Percentiles rank a stretch among this genome's conserved stretches.
Evolutionary conservation across 2,797 vertebrate species (phyloP).

Genomic region (Sylvia borin): DNA sequence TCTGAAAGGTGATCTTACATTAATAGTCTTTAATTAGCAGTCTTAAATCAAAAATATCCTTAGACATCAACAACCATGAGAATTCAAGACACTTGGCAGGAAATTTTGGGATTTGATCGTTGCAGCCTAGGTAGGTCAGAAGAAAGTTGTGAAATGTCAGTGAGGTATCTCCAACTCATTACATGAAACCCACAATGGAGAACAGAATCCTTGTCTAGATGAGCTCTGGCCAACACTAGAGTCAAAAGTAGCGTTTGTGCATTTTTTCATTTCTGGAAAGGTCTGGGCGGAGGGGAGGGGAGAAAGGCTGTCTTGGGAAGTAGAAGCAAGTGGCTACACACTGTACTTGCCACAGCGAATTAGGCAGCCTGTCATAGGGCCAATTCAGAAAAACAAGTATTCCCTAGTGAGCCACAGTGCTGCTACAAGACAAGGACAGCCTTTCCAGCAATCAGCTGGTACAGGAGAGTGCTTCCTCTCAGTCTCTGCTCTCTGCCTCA

Average conservation of each 20-base stretch:
- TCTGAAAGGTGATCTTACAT: background rate
- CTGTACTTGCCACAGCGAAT: background rate
- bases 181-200: background rate
- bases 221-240: background rate
- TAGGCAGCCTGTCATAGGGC: background rate
- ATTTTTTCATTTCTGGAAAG: background rate
- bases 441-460: background rate
- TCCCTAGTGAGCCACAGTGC: background rate
- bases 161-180: accelerated
- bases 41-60: background rate
- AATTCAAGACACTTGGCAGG: background rate
- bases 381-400: background rate
- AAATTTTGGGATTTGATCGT: background rate
- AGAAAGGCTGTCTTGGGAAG: background rate
- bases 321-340: background rate
- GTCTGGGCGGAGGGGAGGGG: background rate
- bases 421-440: background rate
- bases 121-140: background rate
- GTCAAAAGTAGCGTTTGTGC: background rate
- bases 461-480: background rate
- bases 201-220: background rate
- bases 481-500: background rate
- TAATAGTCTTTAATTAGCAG: background rate
- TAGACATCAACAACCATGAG: background rate
- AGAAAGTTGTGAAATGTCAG: background rate